These are phyloP conservation scores for Nasonia giraulti DNA, from an alignment of 1,140 invertebrate genomes.

Conservation along the genomic window DNA sequence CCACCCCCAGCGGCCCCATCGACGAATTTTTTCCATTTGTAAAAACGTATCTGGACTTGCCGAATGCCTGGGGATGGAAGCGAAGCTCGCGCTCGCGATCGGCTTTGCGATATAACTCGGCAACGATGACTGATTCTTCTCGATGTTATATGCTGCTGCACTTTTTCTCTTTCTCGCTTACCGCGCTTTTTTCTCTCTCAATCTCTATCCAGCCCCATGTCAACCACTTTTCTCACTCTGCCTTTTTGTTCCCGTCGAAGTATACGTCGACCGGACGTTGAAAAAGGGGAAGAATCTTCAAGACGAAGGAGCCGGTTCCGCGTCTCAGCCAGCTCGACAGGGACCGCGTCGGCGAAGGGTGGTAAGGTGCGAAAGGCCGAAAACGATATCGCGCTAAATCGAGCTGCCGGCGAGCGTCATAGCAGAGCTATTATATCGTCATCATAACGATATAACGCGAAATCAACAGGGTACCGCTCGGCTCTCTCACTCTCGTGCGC, in stretches of 20 bases:
- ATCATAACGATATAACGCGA: constrained; percentile 73
- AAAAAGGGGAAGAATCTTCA: constrained; percentile 17
- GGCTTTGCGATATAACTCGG: constrained; percentile 65
- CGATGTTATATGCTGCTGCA: constrained; percentile 57
- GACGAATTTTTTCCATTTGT: constrained; percentile 73
- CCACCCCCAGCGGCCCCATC: constrained; percentile 63
- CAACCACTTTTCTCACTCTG: constrained; percentile 9
- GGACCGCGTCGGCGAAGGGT: not conserved
- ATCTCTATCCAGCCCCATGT: constrained; percentile 24
- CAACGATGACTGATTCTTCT: constrained; percentile 69
- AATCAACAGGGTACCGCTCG: constrained; percentile 73
- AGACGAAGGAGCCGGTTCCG: not conserved
- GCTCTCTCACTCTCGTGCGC: constrained; percentile 19
- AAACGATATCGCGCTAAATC: constrained; percentile 66
- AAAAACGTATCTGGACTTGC: constrained; percentile 74
- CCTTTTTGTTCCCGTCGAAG: too few species aligned
- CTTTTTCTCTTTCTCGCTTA: constrained; percentile 41
- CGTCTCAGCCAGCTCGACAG: too few species aligned
- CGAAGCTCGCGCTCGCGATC: constrained; percentile 67
- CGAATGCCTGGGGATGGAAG: constrained; percentile 67
- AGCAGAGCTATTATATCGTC: constrained; percentile 72
- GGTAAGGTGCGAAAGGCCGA: not conserved
- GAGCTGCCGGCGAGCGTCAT: constrained; percentile 59
- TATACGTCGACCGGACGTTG: constrained; percentile 27
- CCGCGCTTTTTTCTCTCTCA: not conserved